Evolutionary conservation across 2,113 vertebrate species (phyloP), one percentile per base, ranked within the genome.

Genomic region (Dipodomys ordii): DNA sequence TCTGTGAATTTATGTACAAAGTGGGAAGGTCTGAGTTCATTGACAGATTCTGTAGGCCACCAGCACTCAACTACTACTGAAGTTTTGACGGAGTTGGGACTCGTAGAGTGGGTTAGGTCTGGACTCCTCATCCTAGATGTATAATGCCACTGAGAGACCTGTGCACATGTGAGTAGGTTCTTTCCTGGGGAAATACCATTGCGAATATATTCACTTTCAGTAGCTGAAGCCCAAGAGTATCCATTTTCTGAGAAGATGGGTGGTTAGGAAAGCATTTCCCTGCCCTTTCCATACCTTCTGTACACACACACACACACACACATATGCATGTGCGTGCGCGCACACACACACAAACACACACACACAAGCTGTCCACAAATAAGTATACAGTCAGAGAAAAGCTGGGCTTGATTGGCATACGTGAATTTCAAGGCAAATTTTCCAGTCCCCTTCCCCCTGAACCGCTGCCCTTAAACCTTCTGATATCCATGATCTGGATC

Each of bases 391-490:
- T 84, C 35, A 64, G 81, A 83, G 39, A 7, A 65, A 94, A 84
- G 16, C 28, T 85, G 46, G 84, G n/a, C 28, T 87, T 6, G 28
- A 80, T 27, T 87, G 60, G 49, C 67, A 90, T 60, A 79, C 74
- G 20, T 83, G 27, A 18, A 71, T 73, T 91, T 80, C 19, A 91
- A 76, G 39, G 39, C 68, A 94, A 88, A 84, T 95, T 67, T 53
- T 32, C 28, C 6, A 71, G 39, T 49, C 49, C 49, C 49, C 49
- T 12, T 49, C 6, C 23, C 53, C 53, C 62, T 62, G 35, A 77
- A 91, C 72, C 69, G 19, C n/a, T 83, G 35, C 4, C 7, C 67
- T 12, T 93, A 80, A 83, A 53, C 27, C 16, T 7, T 76, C 39
- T 72, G n/a, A 74, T 64, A 87, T 4, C 28, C 19, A 39, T 53